Evolutionary conservation across 2,113 vertebrate species (phyloP).

Genomic region (Lophotis ruficrista): DNA sequence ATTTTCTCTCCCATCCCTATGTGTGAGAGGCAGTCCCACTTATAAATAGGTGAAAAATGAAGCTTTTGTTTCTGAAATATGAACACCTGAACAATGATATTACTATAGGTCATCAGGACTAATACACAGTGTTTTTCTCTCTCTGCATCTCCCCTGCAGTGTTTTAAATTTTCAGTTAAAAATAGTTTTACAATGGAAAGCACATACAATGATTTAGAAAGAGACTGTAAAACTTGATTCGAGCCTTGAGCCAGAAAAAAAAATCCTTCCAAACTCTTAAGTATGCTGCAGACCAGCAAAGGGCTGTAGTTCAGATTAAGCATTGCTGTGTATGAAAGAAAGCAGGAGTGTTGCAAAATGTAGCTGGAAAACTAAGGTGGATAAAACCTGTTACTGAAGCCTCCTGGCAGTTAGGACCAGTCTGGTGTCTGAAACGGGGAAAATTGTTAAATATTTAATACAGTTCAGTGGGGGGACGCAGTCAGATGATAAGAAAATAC

Average conservation of each 20-base stretch:
- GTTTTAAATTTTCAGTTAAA: not conserved
- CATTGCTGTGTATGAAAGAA: not conserved
- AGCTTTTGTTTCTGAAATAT: not conserved
- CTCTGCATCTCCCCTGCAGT: not conserved
- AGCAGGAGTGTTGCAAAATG: not conserved
- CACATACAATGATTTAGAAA: not conserved
- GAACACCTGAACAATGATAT: fast-evolving
- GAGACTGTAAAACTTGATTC: not conserved
- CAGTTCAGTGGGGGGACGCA: not conserved
- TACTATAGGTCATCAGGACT: not conserved
- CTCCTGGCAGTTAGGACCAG: not conserved
- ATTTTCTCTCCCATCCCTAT: not conserved
- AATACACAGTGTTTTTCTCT: not conserved
- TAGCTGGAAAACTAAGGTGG: not conserved
- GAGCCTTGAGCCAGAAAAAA: not conserved
- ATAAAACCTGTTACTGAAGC: not conserved
- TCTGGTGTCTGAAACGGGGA: not conserved
- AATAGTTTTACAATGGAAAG: not conserved
- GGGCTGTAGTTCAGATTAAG: not conserved
- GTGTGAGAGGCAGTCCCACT: not conserved
- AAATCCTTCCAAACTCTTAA: not conserved
- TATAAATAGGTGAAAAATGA: not conserved
- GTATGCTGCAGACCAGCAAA: not conserved
- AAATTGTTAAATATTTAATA: not conserved
- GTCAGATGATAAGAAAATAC: not conserved